phyloP scores from a whole-genome alignment of 2,797 vertebrate species.

The Cossypha caffra region DNA sequence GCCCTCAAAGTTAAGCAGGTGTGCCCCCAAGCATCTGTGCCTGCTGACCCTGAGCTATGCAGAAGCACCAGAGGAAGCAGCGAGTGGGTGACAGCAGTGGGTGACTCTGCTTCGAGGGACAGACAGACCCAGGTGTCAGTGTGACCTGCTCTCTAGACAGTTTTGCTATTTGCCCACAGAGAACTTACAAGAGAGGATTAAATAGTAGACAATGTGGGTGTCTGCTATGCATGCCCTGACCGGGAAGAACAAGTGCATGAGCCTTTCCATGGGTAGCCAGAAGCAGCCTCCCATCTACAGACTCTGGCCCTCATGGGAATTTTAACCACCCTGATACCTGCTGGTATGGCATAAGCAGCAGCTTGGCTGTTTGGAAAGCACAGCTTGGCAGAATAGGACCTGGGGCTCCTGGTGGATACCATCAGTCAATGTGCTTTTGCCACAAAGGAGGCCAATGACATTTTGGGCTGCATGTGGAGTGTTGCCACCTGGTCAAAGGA shows the following conservation, averaged over 20 bases:
- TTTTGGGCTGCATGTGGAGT: not conserved
- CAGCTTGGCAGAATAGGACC: not conserved
- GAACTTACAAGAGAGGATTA: not conserved
- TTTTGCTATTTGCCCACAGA: not conserved
- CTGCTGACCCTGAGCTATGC: accelerated
- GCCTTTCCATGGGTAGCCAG: not conserved
- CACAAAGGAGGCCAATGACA: not conserved
- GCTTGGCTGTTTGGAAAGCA: not conserved
- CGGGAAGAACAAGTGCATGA: not conserved
- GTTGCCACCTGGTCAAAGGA: accelerated
- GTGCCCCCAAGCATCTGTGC: not conserved
- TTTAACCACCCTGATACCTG: not conserved
- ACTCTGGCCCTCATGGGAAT: not conserved
- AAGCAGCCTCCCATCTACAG: not conserved
- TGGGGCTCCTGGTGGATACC: not conserved
- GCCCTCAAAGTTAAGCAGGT: not conserved
- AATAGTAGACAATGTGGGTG: not conserved
- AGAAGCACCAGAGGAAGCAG: not conserved
- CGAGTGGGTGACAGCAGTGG: accelerated
- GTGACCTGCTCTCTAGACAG: not conserved
- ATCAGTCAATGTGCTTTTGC: not conserved
- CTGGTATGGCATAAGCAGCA: not conserved
- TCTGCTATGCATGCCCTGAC: not conserved
- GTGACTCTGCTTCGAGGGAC: accelerated
- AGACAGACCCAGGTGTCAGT: not conserved